Conservation (phyloP, 2,797 vertebrate genomes). For the Trichosurus vulpecula region DNA sequence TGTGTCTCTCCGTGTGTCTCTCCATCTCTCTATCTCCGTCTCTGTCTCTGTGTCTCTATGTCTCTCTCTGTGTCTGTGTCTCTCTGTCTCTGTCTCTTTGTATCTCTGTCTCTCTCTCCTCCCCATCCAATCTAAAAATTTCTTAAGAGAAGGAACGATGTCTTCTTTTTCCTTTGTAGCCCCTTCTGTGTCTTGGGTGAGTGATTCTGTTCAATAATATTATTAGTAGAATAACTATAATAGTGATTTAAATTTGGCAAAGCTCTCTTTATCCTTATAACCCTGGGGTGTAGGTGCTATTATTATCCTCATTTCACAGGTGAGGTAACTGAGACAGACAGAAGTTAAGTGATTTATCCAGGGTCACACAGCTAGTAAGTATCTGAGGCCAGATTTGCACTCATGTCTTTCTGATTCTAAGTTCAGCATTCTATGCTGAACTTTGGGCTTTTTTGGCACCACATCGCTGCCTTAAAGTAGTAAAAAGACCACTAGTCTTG, state of each 20-base stretch:
- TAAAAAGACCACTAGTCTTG: neutral
- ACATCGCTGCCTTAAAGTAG: neutral
- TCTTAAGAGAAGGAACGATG: neutral
- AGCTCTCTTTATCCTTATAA: neutral
- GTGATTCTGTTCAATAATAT: neutral
- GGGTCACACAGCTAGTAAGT: neutral
- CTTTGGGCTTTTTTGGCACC: neutral
- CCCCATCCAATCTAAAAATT: neutral
- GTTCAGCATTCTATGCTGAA: neutral
- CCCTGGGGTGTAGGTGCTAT: neutral
- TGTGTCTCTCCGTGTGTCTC: too few species aligned
- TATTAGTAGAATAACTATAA: neutral
- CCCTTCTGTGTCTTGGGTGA: neutral
- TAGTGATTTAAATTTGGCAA: neutral
- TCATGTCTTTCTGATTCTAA: neutral
- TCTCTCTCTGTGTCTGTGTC: too few species aligned
- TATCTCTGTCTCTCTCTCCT: neutral
- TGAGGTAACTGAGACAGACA: neutral
- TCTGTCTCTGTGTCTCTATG: too few species aligned
- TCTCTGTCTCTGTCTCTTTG: neutral
- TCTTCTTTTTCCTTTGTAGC: neutral
- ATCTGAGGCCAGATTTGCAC: neutral
- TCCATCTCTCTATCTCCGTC: neutral
- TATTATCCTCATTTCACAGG: neutral
- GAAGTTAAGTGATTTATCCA: neutral